Conservation (phyloP, 2,888 invertebrate species). For the Trachelus iudaicus region DNA sequence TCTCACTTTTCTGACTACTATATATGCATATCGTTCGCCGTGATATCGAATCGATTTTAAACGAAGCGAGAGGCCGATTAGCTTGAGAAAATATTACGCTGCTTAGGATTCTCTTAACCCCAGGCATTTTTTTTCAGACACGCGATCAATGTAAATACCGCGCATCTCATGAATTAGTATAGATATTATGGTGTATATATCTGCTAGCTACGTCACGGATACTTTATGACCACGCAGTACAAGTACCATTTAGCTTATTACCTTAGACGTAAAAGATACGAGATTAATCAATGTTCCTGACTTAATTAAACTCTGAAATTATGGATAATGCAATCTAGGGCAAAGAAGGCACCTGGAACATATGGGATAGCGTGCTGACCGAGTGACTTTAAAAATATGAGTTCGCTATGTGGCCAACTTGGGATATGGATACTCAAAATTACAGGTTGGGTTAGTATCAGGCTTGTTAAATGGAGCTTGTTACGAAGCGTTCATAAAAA, state of each 20-base stretch:
- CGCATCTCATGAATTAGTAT: background rate
- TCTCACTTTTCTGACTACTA: background rate
- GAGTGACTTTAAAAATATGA: background rate
- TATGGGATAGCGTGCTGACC: background rate
- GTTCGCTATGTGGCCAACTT: slow-evolving; percentile 24
- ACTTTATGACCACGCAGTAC: background rate
- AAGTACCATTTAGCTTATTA: background rate
- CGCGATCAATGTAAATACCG: background rate
- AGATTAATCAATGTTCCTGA: background rate
- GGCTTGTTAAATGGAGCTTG: slow-evolving; percentile 44
- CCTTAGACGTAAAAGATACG: background rate
- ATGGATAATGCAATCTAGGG: background rate
- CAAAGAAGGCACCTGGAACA: background rate
- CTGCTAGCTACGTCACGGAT: background rate
- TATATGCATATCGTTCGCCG: background rate
- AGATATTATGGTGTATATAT: background rate
- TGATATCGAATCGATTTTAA: background rate
- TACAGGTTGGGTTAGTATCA: slow-evolving; percentile 35
- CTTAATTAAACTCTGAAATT: background rate
- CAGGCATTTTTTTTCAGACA: background rate
- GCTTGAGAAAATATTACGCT: background rate
- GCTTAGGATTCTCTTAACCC: background rate
- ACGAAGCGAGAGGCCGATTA: background rate
- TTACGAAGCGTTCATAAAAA: slow-evolving; percentile 25
- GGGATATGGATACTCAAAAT: slow-evolving; percentile 42